phyloP scores from a whole-genome alignment of 2,113 vertebrate genomes.

The Poecile atricapillus region DNA sequence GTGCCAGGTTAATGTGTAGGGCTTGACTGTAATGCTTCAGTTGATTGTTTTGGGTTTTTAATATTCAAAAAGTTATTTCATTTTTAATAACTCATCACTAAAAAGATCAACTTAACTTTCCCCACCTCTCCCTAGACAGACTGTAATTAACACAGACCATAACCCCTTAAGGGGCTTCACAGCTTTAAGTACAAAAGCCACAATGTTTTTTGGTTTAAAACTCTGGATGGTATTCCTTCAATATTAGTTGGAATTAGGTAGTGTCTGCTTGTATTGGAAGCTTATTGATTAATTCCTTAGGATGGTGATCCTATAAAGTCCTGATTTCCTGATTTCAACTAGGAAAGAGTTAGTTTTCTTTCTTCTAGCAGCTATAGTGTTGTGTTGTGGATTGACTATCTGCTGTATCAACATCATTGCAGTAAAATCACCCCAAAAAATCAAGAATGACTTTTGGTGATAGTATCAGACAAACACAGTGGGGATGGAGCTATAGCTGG shows the following conservation, averaged over 20 bases:
- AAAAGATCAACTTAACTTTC: not conserved
- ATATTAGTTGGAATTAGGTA: not conserved
- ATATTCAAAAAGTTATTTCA: not conserved
- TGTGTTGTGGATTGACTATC: not conserved
- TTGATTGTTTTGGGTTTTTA: not conserved
- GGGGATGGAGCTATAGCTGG: not conserved
- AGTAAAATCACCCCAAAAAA: not conserved
- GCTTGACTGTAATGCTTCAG: not conserved
- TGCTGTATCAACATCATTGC: not conserved
- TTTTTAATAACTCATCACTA: constrained; percentile 24
- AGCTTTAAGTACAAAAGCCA: not conserved
- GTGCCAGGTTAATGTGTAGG: not conserved
- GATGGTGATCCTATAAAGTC: not conserved
- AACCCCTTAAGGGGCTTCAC: not conserved
- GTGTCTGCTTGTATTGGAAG: not conserved
- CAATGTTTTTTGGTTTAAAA: not conserved
- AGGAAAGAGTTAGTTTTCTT: not conserved
- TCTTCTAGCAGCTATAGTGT: not conserved
- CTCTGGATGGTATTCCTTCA: not conserved
- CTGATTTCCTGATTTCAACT: not conserved
- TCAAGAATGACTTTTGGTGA: not conserved
- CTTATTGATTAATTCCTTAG: not conserved
- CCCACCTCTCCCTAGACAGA: not conserved
- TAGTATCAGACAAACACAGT: not conserved
- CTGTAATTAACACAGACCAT: not conserved